Conservation (phyloP, 2,113 vertebrate genomes). For the Scophthalmus maximus region DNA sequence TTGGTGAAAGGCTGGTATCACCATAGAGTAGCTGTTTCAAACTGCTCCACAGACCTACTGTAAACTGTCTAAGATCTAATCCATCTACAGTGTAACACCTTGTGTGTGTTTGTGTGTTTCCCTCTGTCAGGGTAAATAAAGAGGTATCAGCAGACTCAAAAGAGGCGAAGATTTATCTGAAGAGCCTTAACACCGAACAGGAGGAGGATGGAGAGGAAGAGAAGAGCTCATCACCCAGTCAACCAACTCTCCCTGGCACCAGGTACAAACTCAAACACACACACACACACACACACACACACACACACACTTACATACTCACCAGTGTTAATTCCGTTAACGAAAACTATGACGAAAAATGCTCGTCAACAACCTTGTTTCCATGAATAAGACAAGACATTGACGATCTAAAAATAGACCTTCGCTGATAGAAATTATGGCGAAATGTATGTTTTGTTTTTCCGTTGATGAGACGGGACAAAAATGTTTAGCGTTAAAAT, state of each 20-base stretch:
- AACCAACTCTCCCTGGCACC: constrained; percentile 56
- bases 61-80: background rate
- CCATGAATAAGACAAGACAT: too few relatives aligned
- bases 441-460: too few relatives aligned
- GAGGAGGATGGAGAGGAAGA: constrained; percentile 18
- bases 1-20: background rate
- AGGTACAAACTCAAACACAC: constrained; percentile 66
- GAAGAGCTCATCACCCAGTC: background rate
- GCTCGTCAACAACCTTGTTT: too few relatives aligned
- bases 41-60: background rate
- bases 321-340: too few relatives aligned
- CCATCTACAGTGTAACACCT: background rate
- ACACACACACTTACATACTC: background rate
- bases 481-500: too few relatives aligned
- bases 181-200: constrained; percentile 74
- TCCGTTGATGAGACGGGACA: too few relatives aligned
- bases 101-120: constrained; percentile 17
- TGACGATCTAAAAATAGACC: too few relatives aligned
- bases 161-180: constrained; percentile 91
- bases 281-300: background rate
- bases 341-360: too few relatives aligned
- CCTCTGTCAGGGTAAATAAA: constrained; percentile 89
- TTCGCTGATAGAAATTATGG: too few relatives aligned
- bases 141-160: constrained; percentile 91
- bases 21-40: background rate